Percentiles rank a stretch among this genome's conserved stretches.
Evolutionary conservation across 2,113 vertebrate genomes (phyloP).

Genomic region (Nansenia antarctica): DNA sequence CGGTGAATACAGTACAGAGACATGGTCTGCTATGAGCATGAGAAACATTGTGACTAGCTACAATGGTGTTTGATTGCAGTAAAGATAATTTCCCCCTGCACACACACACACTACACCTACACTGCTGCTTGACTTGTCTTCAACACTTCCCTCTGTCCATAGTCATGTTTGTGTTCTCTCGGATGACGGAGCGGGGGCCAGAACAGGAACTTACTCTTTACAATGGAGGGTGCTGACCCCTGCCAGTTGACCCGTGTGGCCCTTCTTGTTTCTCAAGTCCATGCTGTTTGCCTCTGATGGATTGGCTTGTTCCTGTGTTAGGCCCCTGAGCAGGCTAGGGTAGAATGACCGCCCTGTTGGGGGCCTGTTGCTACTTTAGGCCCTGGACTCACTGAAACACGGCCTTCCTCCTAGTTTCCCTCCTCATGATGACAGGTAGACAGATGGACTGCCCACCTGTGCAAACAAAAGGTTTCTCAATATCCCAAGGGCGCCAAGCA

Average conservation of each 20-base stretch:
- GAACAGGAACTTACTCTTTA: slow-evolving; percentile 57
- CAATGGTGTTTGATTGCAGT: no score
- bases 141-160: slow-evolving; percentile 42
- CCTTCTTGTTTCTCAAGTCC: slow-evolving; percentile 47
- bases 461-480: background rate
- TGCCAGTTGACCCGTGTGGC: slow-evolving; percentile 56
- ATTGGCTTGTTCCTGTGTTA: slow-evolving; percentile 26
- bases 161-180: slow-evolving; percentile 58
- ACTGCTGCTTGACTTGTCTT: slow-evolving; percentile 22
- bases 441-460: background rate
- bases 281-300: slow-evolving; percentile 16
- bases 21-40: background rate
- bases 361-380: slow-evolving; percentile 5
- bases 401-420: background rate
- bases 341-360: background rate
- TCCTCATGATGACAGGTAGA: background rate
- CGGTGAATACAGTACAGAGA: background rate
- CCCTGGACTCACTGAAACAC: background rate
- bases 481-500: background rate
- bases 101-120: no score
- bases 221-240: slow-evolving; percentile 64
- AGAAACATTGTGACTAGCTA: background rate
- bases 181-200: slow-evolving; percentile 47
- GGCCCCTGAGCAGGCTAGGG: slow-evolving; percentile 1
- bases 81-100: no score